A percentile compares a stretch with the other conserved stretches of the same genome.
phyloP scores from a whole-genome alignment of 2,888 invertebrate species.

The Diachrysia chrysitis region DNA sequence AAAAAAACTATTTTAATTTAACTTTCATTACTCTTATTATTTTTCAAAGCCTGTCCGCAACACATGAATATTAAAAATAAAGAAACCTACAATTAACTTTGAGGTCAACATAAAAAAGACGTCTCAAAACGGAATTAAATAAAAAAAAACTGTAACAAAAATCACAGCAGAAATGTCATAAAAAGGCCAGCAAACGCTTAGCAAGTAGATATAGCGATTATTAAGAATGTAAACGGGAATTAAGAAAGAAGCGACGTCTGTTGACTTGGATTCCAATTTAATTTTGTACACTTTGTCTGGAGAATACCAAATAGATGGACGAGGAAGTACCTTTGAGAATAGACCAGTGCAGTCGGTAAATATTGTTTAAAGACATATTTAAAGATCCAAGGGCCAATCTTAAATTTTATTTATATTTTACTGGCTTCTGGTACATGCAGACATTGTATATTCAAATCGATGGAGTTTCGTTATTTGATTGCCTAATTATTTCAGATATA shows the following conservation, averaged over 20 bases:
- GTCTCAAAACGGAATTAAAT: slow-evolving; percentile 11
- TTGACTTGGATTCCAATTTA: slow-evolving; percentile 77
- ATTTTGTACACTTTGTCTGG: slow-evolving; percentile 75
- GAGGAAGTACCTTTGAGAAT: slow-evolving; percentile 49
- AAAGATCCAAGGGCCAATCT: not conserved
- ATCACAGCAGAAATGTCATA: slow-evolving; percentile 16
- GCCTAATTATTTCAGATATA: too few relatives aligned
- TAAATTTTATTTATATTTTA: too few relatives aligned
- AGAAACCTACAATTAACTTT: too few relatives aligned
- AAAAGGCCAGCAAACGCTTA: slow-evolving; percentile 30
- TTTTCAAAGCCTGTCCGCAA: too few relatives aligned
- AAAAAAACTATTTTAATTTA: too few relatives aligned
- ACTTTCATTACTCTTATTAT: too few relatives aligned
- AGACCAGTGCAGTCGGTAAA: not conserved
- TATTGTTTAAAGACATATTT: not conserved
- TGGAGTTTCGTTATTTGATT: too few relatives aligned
- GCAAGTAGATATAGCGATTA: slow-evolving; percentile 60
- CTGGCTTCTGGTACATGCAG: too few relatives aligned
- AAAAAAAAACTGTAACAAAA: slow-evolving; percentile 16
- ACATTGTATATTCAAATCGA: too few relatives aligned
- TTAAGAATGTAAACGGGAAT: slow-evolving; percentile 76
- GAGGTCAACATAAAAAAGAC: too few relatives aligned
- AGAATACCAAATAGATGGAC: slow-evolving; percentile 74
- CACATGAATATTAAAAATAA: too few relatives aligned
- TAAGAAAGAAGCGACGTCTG: slow-evolving; percentile 64